Conservation (phyloP, 2,888 invertebrate genomes). For the Synanthedon tipuliformis region DNA sequence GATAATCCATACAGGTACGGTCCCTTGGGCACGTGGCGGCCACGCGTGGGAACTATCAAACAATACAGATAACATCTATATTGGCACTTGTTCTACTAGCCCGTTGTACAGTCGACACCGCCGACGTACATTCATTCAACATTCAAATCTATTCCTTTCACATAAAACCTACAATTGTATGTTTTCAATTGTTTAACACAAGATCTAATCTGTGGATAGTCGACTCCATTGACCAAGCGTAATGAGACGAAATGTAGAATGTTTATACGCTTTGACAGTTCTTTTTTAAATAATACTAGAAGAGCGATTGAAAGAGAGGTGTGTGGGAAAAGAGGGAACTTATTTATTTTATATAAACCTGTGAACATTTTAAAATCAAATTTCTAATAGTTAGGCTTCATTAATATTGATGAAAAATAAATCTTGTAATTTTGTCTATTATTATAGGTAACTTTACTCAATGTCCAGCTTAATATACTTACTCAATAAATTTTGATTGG, state of each 20-base stretch:
- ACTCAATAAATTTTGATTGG: no score
- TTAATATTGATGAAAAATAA: no score
- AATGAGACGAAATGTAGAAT: slow-evolving; percentile 23
- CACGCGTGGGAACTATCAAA: slow-evolving; percentile 32
- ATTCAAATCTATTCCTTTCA: background rate
- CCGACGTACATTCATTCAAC: no score
- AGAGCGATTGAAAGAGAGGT: background rate
- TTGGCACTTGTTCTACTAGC: slow-evolving; percentile 33
- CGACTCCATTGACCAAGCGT: slow-evolving; percentile 18
- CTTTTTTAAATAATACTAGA: slow-evolving; percentile 6
- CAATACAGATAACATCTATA: slow-evolving; percentile 32
- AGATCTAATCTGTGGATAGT: slow-evolving; percentile 17
- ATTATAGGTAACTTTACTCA: no score
- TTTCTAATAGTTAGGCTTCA: no score
- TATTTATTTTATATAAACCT: no score
- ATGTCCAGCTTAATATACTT: no score
- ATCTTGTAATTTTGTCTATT: no score
- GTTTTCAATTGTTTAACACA: no score
- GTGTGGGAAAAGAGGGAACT: no score
- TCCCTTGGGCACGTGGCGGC: slow-evolving; percentile 18
- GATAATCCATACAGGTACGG: background rate
- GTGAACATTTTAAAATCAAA: no score
- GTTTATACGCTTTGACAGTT: slow-evolving; percentile 16
- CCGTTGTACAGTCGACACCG: slow-evolving; percentile 11
- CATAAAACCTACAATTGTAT: no score